Conservation (phyloP, 2,113 vertebrate species). For the Natator depressus region DNA sequence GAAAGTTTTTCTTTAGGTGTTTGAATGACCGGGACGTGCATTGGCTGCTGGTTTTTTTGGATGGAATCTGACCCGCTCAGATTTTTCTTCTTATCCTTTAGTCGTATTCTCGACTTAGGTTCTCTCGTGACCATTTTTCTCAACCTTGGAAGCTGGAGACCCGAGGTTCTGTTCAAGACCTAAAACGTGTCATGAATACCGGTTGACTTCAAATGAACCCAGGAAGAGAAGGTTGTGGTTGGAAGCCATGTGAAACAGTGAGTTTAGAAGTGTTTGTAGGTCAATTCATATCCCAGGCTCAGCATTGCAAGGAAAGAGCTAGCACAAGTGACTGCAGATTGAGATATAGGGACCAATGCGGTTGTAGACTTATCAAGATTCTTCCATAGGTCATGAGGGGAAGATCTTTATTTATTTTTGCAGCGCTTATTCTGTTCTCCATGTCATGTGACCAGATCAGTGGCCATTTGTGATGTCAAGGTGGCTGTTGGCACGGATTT, state of each 20-base stretch:
- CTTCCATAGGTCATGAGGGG: not conserved
- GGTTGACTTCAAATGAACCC: not conserved
- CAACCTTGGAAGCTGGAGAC: no score
- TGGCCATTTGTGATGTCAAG: not conserved
- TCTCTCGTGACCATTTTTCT: no score
- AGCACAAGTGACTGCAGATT: not conserved
- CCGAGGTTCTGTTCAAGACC: not conserved
- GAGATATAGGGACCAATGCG: not conserved
- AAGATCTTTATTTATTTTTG: not conserved
- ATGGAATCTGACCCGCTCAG: not conserved
- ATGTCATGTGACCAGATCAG: not conserved
- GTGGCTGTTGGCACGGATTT: not conserved
- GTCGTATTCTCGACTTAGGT: not conserved
- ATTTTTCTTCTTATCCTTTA: not conserved
- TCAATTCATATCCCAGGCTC: not conserved
- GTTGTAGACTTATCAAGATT: not conserved
- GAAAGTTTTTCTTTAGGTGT: not conserved
- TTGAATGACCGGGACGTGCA: not conserved
- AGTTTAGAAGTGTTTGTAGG: not conserved
- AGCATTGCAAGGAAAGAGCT: not conserved
- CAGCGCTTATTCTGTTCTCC: not conserved
- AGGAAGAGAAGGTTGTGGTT: not conserved
- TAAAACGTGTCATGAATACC: not conserved
- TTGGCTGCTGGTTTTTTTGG: not conserved
- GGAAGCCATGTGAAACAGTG: not conserved